These are phyloP conservation scores for Lasioglossum lativentre DNA, from an alignment of 2,888 invertebrate genomes.

Conservation along the genomic window DNA sequence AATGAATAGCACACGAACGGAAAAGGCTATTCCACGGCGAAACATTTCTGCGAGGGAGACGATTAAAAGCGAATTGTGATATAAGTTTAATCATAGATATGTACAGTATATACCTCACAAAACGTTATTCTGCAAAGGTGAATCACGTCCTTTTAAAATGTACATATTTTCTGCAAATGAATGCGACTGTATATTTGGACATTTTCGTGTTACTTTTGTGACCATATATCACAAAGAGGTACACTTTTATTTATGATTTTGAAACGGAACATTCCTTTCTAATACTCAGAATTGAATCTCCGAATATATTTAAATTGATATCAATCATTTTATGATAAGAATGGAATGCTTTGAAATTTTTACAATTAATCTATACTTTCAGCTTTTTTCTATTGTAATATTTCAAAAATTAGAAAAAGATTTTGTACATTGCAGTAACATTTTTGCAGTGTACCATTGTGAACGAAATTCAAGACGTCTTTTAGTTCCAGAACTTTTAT, in stretches of 20 bases:
- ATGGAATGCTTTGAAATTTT: not conserved
- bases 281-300: not conserved
- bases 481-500: constrained; percentile 2
- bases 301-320: not conserved
- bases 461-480: not conserved
- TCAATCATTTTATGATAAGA: not conserved
- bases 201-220: not conserved
- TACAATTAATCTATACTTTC: not conserved
- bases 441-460: too few species aligned
- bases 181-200: constrained; percentile 17
- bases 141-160: constrained; percentile 17
- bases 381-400: too few species aligned
- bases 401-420: not conserved
- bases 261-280: constrained; percentile 34
- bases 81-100: constrained; percentile 58
- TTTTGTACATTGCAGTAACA: not conserved
- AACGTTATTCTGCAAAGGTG: constrained; percentile 36
- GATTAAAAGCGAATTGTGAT: constrained; percentile 80
- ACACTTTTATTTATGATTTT: not conserved
- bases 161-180: constrained; percentile 22
- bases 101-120: constrained; percentile 38
- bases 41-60: constrained; percentile 36
- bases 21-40: constrained; percentile 25
- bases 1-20: constrained; percentile 44
- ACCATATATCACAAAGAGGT: not conserved